These are phyloP conservation scores for Panthera leo DNA, from an alignment of 2,113 vertebrate genomes.

Conservation along the genomic window DNA sequence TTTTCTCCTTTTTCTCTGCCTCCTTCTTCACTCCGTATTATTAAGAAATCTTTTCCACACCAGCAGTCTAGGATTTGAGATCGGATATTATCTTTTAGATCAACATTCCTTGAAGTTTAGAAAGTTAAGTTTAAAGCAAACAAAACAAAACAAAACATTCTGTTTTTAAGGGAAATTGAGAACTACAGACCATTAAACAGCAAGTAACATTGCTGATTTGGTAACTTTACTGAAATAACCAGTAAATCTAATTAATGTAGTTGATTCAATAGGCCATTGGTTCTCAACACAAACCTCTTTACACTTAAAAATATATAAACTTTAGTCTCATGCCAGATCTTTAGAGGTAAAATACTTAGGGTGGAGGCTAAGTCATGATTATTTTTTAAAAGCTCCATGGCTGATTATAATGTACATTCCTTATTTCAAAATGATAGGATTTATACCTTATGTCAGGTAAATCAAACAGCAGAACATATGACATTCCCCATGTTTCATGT, in stretches of 20 bases:
- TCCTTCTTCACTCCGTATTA: not conserved
- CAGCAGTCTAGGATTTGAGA: not conserved
- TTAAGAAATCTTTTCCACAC: not conserved
- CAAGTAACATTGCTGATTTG: conserved; percentile 2
- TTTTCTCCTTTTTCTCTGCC: accelerated
- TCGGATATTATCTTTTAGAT: not conserved
- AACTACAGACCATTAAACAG: not conserved
- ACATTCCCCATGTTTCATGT: not conserved
- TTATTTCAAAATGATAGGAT: not conserved
- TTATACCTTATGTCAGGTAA: not conserved
- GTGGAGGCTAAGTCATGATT: not conserved
- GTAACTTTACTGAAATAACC: not conserved
- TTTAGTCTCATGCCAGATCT: not conserved
- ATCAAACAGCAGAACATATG: not conserved
- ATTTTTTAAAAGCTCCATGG: not conserved
- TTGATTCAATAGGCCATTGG: not conserved
- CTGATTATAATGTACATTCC: not conserved
- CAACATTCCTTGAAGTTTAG: not conserved
- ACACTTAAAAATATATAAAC: not conserved
- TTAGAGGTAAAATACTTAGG: not conserved
- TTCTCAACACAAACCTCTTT: not conserved
- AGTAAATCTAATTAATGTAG: not conserved
- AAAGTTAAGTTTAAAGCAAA: not conserved
- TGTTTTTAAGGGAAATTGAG: not conserved
- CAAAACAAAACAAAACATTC: not conserved